These are phyloP conservation scores for Nasonia oneida DNA, from an alignment of 2,888 invertebrate genomes.

Conservation along the genomic window DNA sequence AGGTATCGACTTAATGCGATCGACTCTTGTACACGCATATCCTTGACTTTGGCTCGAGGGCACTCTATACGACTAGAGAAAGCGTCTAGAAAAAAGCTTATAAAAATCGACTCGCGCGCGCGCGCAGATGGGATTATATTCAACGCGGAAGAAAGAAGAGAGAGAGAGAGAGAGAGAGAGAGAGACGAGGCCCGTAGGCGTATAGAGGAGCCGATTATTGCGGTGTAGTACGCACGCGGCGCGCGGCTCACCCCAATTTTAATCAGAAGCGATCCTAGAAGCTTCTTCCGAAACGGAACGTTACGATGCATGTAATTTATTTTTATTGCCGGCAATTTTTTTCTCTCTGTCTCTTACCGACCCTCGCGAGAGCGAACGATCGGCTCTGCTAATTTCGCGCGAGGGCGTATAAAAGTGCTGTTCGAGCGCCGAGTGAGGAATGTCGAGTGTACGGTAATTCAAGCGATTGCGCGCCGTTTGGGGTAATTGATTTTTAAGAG, in stretches of 20 bases:
- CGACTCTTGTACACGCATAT: neutral
- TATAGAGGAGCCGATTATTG: conserved; percentile 72
- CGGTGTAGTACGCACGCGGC: conserved; percentile 13
- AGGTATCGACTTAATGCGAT: conserved; percentile 54
- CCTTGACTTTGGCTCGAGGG: conserved; percentile 53
- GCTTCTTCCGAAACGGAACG: conserved; percentile 69
- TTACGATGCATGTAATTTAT: conserved; percentile 79
- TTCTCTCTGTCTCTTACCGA: conserved; percentile 60
- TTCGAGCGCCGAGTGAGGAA: conserved; percentile 6
- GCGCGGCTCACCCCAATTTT: conserved; percentile 78
- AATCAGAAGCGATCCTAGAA: conserved; percentile 75
- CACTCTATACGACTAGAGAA: conserved; percentile 48
- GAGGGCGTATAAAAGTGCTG: conserved; percentile 56
- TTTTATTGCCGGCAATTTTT: conserved; percentile 79
- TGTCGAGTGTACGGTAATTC: neutral
- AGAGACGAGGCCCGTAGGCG: conserved; percentile 34
- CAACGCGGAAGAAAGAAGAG: conserved; percentile 40
- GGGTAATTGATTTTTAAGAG: conserved; percentile 38
- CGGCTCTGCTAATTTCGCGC: conserved; percentile 76
- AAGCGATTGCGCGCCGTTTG: neutral
- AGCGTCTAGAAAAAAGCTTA: conserved; percentile 49
- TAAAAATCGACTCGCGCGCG: conserved; percentile 31
- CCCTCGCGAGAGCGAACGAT: conserved; percentile 73
- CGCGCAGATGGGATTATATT: conserved; percentile 56
- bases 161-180: neutral